Percentiles rank a stretch among this genome's conserved stretches.
Conservation (phyloP, 2,113 vertebrate species). For the Salvelinus namaycush region DNA sequence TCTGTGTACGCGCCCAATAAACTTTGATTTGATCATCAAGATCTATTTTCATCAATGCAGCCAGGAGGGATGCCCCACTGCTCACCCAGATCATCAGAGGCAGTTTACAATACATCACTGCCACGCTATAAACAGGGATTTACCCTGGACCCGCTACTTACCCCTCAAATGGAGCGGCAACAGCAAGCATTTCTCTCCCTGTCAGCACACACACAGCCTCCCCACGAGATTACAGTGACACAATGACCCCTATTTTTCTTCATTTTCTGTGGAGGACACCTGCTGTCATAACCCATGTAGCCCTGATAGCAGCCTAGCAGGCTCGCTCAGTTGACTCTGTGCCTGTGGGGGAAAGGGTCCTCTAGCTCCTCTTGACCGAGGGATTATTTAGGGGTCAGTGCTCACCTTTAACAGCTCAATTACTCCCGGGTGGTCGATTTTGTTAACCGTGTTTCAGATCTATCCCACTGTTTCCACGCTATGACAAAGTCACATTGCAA, state of each 20-base stretch:
- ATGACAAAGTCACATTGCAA: too few relatives aligned
- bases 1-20: too few relatives aligned
- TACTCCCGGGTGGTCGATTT: constrained; percentile 55
- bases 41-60: neutral
- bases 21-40: neutral
- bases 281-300: constrained; percentile 44
- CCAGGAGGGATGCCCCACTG: neutral
- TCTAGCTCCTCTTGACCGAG: constrained; percentile 39
- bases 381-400: constrained; percentile 55
- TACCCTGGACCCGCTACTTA: neutral
- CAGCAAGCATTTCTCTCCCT: neutral
- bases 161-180: constrained; percentile 21
- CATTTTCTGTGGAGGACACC: constrained; percentile 48
- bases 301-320: neutral
- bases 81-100: neutral
- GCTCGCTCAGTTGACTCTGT: constrained; percentile 9
- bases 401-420: constrained; percentile 64
- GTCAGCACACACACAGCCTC: neutral
- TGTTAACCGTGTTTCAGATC: constrained; percentile 31
- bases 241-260: constrained; percentile 59
- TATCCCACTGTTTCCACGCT: too few relatives aligned
- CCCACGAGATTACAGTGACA: constrained; percentile 38
- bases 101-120: neutral
- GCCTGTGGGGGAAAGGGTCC: constrained; percentile 32
- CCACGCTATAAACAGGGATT: constrained; percentile 25